Percentiles rank a stretch among this genome's conserved stretches.
These are phyloP conservation scores for Pseudoips prasinana DNA, from an alignment of 2,888 invertebrate species.

Conservation along the genomic window DNA sequence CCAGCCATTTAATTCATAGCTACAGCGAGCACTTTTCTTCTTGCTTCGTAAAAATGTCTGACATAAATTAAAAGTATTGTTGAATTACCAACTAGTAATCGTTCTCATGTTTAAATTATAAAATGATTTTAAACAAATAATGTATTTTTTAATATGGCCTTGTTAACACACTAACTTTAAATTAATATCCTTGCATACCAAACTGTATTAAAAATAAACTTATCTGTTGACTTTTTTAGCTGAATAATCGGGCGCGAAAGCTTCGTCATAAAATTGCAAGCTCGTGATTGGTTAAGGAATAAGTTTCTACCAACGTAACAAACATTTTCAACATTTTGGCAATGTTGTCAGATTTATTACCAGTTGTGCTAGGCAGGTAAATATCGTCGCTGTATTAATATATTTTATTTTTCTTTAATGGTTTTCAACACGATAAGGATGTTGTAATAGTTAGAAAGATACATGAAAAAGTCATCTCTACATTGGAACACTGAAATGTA, in stretches of 20 bases:
- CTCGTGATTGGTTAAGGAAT: constrained; percentile 58
- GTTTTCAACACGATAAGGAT: constrained; percentile 54
- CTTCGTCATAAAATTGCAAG: constrained; percentile 56
- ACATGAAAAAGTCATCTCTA: constrained; percentile 41
- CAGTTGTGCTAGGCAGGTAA: constrained; percentile 77
- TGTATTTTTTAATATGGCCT: too few species aligned
- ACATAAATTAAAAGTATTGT: too few species aligned
- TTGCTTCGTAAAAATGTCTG: too few species aligned
- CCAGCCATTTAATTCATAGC: too few species aligned
- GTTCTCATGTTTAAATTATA: too few species aligned
- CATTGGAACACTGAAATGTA: constrained; percentile 48
- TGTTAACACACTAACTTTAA: too few species aligned
- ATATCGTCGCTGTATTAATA: constrained; percentile 66
- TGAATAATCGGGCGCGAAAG: constrained; percentile 74
- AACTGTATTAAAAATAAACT: constrained; percentile 31
- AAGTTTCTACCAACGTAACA: constrained; percentile 64
- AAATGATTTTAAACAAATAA: too few species aligned
- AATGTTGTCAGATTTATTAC: constrained; percentile 77
- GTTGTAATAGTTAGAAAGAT: constrained; percentile 50
- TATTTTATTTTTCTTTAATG: constrained; percentile 73
- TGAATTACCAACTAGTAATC: too few species aligned
- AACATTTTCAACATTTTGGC: constrained; percentile 55
- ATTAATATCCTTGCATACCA: too few species aligned
- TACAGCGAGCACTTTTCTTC: too few species aligned
- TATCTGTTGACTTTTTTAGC: constrained; percentile 54